Base-by-base conservation (phyloP, 2,888 invertebrate genomes). In the Amblyteles armatorius region DNA sequence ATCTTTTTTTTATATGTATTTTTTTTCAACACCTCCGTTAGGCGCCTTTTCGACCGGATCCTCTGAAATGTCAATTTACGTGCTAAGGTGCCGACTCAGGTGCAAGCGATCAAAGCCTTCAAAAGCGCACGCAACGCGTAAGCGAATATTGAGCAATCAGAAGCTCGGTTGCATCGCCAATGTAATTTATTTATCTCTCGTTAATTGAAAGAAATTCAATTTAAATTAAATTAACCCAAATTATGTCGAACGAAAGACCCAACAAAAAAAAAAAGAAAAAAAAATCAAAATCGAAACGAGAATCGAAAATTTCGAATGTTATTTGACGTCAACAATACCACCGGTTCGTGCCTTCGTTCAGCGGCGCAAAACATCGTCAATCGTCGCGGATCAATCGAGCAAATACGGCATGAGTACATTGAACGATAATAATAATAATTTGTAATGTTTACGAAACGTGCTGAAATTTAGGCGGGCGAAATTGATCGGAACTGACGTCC, bases 111-210 rank as follows among this genome's bases (percentile, higher is more conserved):
- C 79, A 76, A 87, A 87, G 86, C 85, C 69, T 82, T 79, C 33
- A 81, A 76, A 86, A 83, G 84, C 80, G 82, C 76, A 86, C 80
- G 84, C 84, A 79, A 82, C 83, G 86, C 86, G 82, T 84, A 87
- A 87, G 87, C 87, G 87, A 84, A 87, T 87, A 79, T 86, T 80
- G 87, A 85, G 85, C 83, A 85, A 83, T 84, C 77, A 85, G 83
- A 86, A 87, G 86, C 87, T 86, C 84, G 74, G 72, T 85, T 79
- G 82, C 80, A 80, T 79, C 79, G 81, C 79, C 69, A 69, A 85
- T 72, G 50, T 52, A 71, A 65, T 48, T 74, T 60, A 36, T 60
- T 74, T 44, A 48, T 69, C 63, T 71, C 79, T 74, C 63, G 67
- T 55, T 65, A 29, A 65, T 48, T 22, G 22, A 26, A 73, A 69